Percentiles rank a stretch among this genome's conserved stretches.
phyloP scores from a whole-genome alignment of 2,888 invertebrate genomes.

The Pristionchus mayeri region DNA sequence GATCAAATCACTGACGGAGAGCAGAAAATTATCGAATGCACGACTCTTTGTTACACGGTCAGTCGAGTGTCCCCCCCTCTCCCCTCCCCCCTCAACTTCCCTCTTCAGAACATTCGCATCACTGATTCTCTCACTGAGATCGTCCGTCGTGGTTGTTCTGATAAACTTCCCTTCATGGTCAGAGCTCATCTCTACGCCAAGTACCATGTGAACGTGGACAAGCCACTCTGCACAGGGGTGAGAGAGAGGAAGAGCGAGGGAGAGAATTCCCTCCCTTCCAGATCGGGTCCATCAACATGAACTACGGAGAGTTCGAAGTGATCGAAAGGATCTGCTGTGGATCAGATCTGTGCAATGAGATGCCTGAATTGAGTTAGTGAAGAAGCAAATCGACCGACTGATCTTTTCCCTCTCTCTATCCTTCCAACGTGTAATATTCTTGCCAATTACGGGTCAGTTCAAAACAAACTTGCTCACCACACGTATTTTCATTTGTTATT shows the following conservation, averaged over 20 bases:
- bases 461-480: neutral
- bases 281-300: neutral
- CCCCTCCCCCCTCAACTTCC: neutral
- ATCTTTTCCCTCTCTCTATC: too few species aligned
- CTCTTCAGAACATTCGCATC: slow-evolving; percentile 19
- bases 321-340: slow-evolving; percentile 15
- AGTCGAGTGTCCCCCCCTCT: too few species aligned
- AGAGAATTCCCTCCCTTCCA: neutral
- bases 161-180: neutral
- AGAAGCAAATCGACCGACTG: neutral
- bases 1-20: slow-evolving; percentile 10
- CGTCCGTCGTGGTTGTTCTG: neutral
- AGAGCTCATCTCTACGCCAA: neutral
- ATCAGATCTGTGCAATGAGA: neutral
- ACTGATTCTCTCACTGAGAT: neutral
- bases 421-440: neutral
- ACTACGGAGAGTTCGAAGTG: neutral
- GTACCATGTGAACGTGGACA: neutral
- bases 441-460: neutral
- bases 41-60: neutral
- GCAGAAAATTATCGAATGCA: neutral
- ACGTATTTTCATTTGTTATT: too few species aligned
- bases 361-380: neutral
- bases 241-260: neutral
- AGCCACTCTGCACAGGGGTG: slow-evolving; percentile 5